Conservation (phyloP, 2,797 vertebrate genomes). For the Alca torda region DNA sequence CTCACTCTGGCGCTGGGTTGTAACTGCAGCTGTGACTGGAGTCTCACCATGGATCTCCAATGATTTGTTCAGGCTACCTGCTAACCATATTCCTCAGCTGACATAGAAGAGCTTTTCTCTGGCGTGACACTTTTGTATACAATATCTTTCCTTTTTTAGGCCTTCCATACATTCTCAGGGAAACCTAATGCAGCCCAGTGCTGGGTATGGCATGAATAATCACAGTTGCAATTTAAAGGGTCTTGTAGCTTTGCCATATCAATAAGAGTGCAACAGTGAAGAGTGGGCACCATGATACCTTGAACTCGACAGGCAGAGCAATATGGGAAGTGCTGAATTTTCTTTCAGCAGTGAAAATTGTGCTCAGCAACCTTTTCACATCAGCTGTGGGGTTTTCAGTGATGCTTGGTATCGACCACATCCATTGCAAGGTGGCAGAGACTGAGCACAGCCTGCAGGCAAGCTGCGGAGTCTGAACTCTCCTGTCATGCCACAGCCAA, state of each 20-base stretch:
- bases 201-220: not conserved
- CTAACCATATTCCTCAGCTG: not conserved
- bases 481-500: not conserved
- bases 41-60: not conserved
- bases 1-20: fast-evolving
- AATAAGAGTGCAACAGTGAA: not conserved
- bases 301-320: not conserved
- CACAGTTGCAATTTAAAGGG: not conserved
- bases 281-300: not conserved
- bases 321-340: not conserved
- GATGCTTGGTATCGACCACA: not conserved
- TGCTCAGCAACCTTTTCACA: not conserved
- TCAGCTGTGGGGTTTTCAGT: not conserved
- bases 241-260: not conserved
- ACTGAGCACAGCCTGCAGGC: not conserved
- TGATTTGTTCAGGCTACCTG: fast-evolving
- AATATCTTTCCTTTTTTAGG: not conserved
- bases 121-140: not conserved
- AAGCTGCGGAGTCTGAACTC: not conserved
- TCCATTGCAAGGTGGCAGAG: not conserved
- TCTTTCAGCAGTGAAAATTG: not conserved
- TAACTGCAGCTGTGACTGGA: not conserved
- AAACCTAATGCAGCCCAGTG: not conserved
- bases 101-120: not conserved
- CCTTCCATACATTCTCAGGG: not conserved